phyloP scores from a whole-genome alignment of 2,888 invertebrate genomes.

The Odontothrips loti region DNA sequence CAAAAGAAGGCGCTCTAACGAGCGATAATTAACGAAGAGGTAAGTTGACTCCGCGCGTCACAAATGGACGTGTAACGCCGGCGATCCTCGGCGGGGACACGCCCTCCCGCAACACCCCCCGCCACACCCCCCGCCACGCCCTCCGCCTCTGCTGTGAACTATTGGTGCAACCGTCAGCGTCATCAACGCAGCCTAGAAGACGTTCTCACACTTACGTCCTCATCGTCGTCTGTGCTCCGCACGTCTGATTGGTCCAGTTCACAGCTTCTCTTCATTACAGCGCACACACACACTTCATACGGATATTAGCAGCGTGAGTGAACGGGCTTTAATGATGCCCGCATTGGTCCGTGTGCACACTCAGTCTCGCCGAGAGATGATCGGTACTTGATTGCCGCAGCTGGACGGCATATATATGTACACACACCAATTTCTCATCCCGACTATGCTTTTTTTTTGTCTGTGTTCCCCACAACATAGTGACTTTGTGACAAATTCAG shows the following conservation, averaged over 20 bases:
- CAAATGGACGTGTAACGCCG: too few species aligned
- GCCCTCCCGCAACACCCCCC: not conserved
- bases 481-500: too few species aligned
- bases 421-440: too few species aligned
- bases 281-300: not conserved
- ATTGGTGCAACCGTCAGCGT: not conserved
- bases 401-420: too few species aligned
- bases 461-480: too few species aligned
- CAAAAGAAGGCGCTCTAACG: slow-evolving; percentile 8
- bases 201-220: too few species aligned
- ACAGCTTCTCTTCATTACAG: not conserved
- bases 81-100: not conserved
- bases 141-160: not conserved
- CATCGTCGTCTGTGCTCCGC: not conserved
- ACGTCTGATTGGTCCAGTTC: slow-evolving; percentile 17
- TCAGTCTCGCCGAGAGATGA: too few species aligned
- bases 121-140: not conserved
- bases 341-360: not conserved
- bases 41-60: not conserved
- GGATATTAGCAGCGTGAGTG: not conserved
- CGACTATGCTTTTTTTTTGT: too few species aligned
- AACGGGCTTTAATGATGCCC: not conserved
- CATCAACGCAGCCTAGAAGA: too few species aligned
- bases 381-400: too few species aligned
- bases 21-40: slow-evolving; percentile 17